A percentile compares a stretch with the other conserved stretches of the same genome.
These are phyloP conservation scores for Clupea harengus DNA, from an alignment of 2,113 vertebrate species.

Conservation along the genomic window DNA sequence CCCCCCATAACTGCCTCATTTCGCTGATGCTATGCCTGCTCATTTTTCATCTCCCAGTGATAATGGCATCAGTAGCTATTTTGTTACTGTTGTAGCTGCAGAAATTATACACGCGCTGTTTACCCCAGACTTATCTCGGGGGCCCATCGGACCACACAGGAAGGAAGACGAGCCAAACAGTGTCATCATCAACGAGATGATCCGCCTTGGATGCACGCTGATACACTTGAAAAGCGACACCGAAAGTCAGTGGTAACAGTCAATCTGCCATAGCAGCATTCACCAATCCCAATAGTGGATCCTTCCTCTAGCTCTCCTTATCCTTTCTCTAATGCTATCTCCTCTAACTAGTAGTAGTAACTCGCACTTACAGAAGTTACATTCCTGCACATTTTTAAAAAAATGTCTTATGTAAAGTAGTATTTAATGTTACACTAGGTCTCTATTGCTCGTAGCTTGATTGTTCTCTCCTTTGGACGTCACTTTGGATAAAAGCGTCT, in stretches of 20 bases:
- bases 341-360: too few relatives aligned
- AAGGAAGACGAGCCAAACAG: neutral
- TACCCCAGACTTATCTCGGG: slow-evolving; percentile 8
- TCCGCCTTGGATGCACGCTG: neutral
- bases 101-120: slow-evolving; percentile 24
- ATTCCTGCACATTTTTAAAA: too few relatives aligned
- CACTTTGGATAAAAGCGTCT: too few relatives aligned
- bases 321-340: too few relatives aligned
- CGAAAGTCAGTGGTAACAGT: neutral
- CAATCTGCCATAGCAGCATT: neutral
- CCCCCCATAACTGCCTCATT: slow-evolving; percentile 26
- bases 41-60: slow-evolving; percentile 31
- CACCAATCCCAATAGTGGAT: neutral
- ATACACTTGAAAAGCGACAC: neutral
- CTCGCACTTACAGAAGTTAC: too few relatives aligned
- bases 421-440: too few relatives aligned
- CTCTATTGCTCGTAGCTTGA: too few relatives aligned
- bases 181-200: neutral
- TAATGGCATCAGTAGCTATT: neutral
- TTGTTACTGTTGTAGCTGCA: slow-evolving; percentile 11
- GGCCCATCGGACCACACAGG: neutral
- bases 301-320: too few relatives aligned
- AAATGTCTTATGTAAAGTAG: too few relatives aligned
- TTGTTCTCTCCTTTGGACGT: too few relatives aligned
- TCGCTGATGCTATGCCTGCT: slow-evolving; percentile 17